Base-by-base conservation (phyloP, 2,888 invertebrate genomes). In the Tachina grossa region DNA sequence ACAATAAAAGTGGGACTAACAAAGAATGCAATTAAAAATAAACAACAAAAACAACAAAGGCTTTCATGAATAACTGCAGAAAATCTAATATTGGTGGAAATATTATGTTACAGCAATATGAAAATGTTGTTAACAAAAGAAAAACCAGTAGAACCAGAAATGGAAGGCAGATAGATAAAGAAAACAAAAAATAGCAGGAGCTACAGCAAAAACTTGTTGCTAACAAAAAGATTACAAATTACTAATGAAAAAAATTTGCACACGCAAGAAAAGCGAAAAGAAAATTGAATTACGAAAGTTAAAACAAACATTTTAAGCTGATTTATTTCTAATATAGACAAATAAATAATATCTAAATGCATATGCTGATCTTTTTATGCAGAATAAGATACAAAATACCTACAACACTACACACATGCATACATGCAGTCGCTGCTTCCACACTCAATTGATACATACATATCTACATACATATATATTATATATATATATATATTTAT, bases 121-220 rank as follows among this genome's bases (percentile, higher is more conserved):
- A 75, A 85, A 78, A 85, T 85, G 69, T 74, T 71, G 79, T 75
- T 76, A 79, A 79, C 77, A 84, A 80, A 83, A 86, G 80, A 71
- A 82, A 85, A 85, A 85, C 85, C 83, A 85, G 85, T 85, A 83
- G 83, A 85, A 85, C 85, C 83, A 83, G 85, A 79, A 76, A 79
- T 82, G 49, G 51, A 19, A 79, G 74, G 43, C 75, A 78, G 41
- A 57, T 66, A 83, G 75, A 75, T n/a, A 78, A 72, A 75, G 72
- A 77, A 61, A 72, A 51, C 57, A 77, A 61, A 72, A 51, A 71
- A 55, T 6, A 55, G 39, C 41, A 57, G 31, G 76, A 81, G 45
- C 47, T 66, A 59, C 83, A 83, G 76, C 63, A 83, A 83, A 86
- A 77, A 86, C 83, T 86, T 86, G 86, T 86, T 84, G 84, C 84